Percentiles rank a stretch among this genome's conserved stretches.
Evolutionary conservation across 2,797 vertebrate genomes (phyloP).

Genomic region (Lutjanus campechanus): DNA sequence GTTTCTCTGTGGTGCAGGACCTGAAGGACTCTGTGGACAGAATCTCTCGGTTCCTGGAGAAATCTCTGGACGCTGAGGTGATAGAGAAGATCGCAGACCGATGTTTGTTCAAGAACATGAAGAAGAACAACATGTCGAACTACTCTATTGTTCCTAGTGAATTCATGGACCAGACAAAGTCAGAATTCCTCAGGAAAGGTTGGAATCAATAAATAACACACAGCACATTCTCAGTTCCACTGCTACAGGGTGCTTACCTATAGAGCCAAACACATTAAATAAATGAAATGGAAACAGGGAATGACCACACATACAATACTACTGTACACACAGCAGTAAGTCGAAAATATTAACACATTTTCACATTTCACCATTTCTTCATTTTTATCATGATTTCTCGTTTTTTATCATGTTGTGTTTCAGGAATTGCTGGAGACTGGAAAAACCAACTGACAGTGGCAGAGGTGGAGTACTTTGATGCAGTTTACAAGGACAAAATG

Average conservation of each 20-base stretch:
- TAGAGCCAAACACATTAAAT: no score
- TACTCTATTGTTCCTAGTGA: constrained; percentile 76
- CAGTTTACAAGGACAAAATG: constrained; percentile 79
- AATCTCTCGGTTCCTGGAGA: constrained; percentile 77
- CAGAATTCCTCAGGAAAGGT: constrained; percentile 86
- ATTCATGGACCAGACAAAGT: constrained; percentile 80
- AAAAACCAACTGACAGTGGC: constrained; percentile 77
- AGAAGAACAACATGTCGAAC: constrained; percentile 87
- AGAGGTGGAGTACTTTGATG: constrained; percentile 76
- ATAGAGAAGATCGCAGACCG: constrained; percentile 74
- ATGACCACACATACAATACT: neutral
- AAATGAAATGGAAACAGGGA: no score
- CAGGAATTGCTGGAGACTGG: constrained; percentile 85
- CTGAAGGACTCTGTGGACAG: constrained; percentile 73
- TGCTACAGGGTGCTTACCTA: no score
- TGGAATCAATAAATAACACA: neutral
- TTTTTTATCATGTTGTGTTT: constrained; percentile 38
- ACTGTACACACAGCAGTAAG: no score
- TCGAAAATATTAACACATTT: neutral
- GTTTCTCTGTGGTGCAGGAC: constrained; percentile 70
- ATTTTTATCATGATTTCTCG: neutral
- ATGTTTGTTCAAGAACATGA: constrained; percentile 86
- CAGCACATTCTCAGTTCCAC: no score
- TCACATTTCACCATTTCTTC: neutral
- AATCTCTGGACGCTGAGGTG: constrained; percentile 70